Evolutionary conservation across 1,140 invertebrate species (phyloP), one percentile per base, ranked within the genome.

Genomic region (Bombus haemorrhoidalis): DNA sequence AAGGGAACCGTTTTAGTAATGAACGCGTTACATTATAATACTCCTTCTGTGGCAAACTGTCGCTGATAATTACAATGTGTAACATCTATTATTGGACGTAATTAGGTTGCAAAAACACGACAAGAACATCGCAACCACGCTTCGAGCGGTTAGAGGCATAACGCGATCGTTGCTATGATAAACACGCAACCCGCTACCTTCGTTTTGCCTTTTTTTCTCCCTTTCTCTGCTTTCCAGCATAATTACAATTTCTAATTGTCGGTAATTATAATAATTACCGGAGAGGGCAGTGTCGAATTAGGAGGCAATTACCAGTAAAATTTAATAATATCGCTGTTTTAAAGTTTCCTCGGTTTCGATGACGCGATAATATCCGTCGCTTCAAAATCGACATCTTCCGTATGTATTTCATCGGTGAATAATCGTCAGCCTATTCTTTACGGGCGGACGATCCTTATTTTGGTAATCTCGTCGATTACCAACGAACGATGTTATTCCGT

Each of bases 51-150:
- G 77, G 68, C 32, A 22, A 85, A 80, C 83, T 79, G 77, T 85
- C 83, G 83, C 34, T 72, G 39, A 47, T 85, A 85, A 85, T 80
- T 73, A 53, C 68, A 80, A 80, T 53, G 77, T 41, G 39, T 80
- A 80, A 79, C 83, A 62, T 62, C 39, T 80, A 80, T 62, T 72
- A 80, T 62, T 72, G 76, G 32, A 39, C 41, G 57, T 72, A 72
- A 80, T 85, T 85, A 80, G 72, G 68, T 72, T 53, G 77, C 77
- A 62, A 85, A 43, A 72, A 80, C 83, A 62, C 53, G 76, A 78
- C 76, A 72, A 69, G 39, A 84, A 80, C 68, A 59, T 32, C 13
- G 77, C 32, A 72, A 72, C 32, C 47, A 18, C 4, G 74, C 10
- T 69, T 10, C 68, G 32, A 72, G 6, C 68, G 68, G 32, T 47